Percentiles rank a stretch among this genome's conserved stretches.
These are phyloP conservation scores for Periophthalmus magnuspinnatus DNA, from an alignment of 2,797 vertebrate species.

Conservation along the genomic window DNA sequence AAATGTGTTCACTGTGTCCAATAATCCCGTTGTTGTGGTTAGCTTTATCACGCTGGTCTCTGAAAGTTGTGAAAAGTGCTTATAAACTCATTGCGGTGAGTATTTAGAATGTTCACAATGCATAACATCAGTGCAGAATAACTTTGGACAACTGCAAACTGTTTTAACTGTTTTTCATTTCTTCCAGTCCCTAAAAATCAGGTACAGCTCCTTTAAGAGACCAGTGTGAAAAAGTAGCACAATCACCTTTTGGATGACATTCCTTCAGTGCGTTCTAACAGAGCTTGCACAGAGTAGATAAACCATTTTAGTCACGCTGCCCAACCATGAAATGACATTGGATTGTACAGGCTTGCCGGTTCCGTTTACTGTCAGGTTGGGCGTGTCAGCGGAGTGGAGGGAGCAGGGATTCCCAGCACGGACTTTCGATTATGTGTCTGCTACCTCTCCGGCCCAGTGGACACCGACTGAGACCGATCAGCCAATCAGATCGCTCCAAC, in stretches of 20 bases:
- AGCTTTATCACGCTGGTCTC: no score
- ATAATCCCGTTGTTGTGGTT: no score
- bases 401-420: conserved; percentile 22
- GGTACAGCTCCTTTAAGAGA: background rate
- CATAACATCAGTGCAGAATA: no score
- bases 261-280: background rate
- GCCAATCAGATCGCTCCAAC: conserved; percentile 39
- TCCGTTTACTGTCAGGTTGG: background rate
- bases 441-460: conserved; percentile 20
- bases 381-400: background rate
- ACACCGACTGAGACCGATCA: conserved; percentile 31
- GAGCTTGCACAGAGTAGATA: background rate
- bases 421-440: conserved; percentile 41
- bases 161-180: no score
- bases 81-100: no score
- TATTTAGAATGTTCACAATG: no score
- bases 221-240: background rate
- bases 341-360: conserved; percentile 11
- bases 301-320: background rate
- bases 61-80: no score
- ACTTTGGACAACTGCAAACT: no score
- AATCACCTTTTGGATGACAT: background rate
- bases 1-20: no score
- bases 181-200: no score
- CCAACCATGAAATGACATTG: conserved; percentile 1